A percentile compares a stretch with the other conserved stretches of the same genome.
phyloP scores from a whole-genome alignment of 2,797 vertebrate species.

The Carduelis carduelis region DNA sequence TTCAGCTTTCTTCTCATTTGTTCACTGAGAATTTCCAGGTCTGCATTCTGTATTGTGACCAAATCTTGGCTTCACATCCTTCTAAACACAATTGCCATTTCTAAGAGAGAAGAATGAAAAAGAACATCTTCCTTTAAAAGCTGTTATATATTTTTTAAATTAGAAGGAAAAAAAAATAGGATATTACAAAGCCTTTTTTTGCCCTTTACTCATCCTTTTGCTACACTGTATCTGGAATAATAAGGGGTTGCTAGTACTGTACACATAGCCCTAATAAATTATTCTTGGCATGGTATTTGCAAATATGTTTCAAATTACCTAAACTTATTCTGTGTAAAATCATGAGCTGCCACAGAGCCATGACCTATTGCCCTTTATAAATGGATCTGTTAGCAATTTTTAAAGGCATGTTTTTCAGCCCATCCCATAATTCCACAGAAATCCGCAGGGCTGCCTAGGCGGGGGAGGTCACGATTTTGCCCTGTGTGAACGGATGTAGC shows the following conservation, averaged over 20 bases:
- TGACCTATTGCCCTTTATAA: neutral
- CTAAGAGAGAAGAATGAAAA: neutral
- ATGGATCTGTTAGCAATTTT: conserved; percentile 19
- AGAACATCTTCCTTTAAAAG: neutral
- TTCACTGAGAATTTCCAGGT: neutral
- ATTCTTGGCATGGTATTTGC: neutral
- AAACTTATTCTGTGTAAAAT: neutral
- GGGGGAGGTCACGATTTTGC: neutral
- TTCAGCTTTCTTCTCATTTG: neutral
- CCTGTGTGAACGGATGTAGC: neutral
- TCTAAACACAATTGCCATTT: neutral
- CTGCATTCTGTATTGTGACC: neutral
- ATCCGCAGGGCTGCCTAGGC: neutral
- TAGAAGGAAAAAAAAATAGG: neutral
- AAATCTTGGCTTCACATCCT: neutral
- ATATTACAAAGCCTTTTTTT: neutral
- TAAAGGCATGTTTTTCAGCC: neutral
- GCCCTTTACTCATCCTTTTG: neutral
- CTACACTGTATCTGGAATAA: neutral
- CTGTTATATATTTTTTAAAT: neutral
- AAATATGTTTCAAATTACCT: conserved; percentile 33
- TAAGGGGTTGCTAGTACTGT: neutral
- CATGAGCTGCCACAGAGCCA: neutral
- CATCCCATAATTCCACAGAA: neutral
- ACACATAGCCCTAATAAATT: neutral